Conservation (phyloP, 2,113 vertebrate genomes). For the Ploceus nigricollis region DNA sequence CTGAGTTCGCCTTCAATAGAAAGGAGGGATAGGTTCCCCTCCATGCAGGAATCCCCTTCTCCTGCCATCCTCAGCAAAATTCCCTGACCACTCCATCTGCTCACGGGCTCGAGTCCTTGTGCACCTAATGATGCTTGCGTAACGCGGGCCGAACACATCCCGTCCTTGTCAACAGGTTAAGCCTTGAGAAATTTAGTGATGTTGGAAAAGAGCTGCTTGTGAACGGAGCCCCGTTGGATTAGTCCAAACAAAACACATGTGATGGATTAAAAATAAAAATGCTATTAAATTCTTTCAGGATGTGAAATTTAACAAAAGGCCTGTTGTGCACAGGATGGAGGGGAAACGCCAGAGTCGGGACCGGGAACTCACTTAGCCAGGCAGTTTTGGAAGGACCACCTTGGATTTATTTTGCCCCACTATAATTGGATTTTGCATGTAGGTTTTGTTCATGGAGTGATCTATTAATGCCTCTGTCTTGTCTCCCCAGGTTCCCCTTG, state of each 20-base stretch:
- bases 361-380: neutral
- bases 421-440: neutral
- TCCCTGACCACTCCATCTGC: neutral
- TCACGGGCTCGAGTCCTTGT: neutral
- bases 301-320: constrained; percentile 64
- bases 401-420: neutral
- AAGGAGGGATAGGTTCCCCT: neutral
- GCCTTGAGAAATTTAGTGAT: constrained; percentile 19
- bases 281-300: constrained; percentile 64
- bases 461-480: neutral
- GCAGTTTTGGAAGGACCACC: constrained; percentile 19
- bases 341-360: neutral
- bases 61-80: neutral
- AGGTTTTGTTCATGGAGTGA: rapidly evolving
- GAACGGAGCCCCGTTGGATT: neutral
- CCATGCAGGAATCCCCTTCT: neutral
- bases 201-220: constrained; percentile 28
- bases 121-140: neutral
- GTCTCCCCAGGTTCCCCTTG: neutral
- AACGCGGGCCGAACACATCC: neutral
- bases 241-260: constrained; percentile 64
- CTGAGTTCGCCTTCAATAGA: neutral
- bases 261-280: constrained; percentile 68
- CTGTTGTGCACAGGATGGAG: neutral
- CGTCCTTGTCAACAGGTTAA: constrained; percentile 26